Percentiles rank a stretch among this genome's conserved stretches.
Evolutionary conservation across 1,140 invertebrate species (phyloP).

Genomic region (Gyrodactylus bullatarudis): DNA sequence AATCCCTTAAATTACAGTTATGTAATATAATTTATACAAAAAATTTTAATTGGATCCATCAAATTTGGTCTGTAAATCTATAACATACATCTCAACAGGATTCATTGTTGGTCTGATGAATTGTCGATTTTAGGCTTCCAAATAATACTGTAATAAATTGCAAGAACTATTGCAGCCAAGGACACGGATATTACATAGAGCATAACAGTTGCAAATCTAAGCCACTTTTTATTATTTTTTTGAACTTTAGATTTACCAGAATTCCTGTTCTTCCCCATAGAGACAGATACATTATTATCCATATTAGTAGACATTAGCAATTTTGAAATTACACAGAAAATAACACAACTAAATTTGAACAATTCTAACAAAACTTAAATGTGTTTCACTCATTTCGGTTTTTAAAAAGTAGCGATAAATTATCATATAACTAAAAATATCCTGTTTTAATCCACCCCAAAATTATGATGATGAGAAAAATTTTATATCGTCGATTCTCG

Average conservation of each 20-base stretch:
- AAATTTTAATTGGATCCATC: too few relatives aligned
- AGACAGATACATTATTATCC: not conserved
- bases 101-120: too few relatives aligned
- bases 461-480: too few relatives aligned
- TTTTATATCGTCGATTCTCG: too few relatives aligned
- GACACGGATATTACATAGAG: conserved; percentile 78
- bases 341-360: not conserved
- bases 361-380: not conserved
- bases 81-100: too few relatives aligned
- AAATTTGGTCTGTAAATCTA: too few relatives aligned
- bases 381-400: too few relatives aligned
- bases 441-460: too few relatives aligned
- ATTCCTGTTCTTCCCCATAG: conserved; percentile 12
- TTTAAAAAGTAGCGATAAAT: too few relatives aligned
- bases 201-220: conserved; percentile 64
- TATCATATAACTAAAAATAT: too few relatives aligned
- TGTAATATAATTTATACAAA: too few relatives aligned
- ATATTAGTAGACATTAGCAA: not conserved
- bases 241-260: conserved; percentile 14
- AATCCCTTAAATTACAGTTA: too few relatives aligned
- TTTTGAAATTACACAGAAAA: not conserved
- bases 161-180: conserved; percentile 60
- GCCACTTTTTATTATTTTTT: conserved; percentile 22
- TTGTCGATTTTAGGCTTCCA: conserved; percentile 49
- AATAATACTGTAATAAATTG: conserved; percentile 68